Conservation (phyloP, 2,113 vertebrate species). For the Poeciliopsis prolifica region DNA sequence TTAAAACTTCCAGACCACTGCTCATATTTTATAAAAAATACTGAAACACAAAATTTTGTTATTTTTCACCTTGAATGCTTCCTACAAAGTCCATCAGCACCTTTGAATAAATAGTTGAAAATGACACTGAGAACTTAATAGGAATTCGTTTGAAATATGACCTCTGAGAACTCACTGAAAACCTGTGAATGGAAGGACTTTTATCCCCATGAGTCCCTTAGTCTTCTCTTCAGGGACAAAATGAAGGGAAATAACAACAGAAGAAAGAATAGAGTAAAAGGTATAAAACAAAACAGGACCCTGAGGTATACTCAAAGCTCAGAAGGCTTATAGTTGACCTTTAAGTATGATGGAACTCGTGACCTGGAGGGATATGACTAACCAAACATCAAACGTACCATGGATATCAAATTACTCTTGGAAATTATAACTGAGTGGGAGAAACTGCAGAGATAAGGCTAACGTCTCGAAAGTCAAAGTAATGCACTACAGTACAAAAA, state of each 20-base stretch:
- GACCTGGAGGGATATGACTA: slow-evolving; percentile 10
- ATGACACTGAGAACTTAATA: not conserved
- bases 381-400: slow-evolving; percentile 9
- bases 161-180: not conserved
- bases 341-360: not conserved
- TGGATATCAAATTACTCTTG: slow-evolving; percentile 4
- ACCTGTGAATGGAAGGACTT: not conserved
- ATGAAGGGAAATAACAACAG: slow-evolving; percentile 27
- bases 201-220: not conserved
- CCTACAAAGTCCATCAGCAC: not conserved
- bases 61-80: not conserved
- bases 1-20: not conserved
- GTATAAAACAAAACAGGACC: slow-evolving; percentile 7
- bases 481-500: no score
- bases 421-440: not conserved
- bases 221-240: slow-evolving; percentile 10
- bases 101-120: not conserved
- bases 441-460: not conserved
- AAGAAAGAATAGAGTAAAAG: slow-evolving; percentile 19
- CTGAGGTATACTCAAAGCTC: slow-evolving; percentile 7
- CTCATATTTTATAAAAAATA: not conserved
- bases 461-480: not conserved
- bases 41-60: not conserved
- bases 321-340: not conserved
- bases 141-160: not conserved